phyloP scores from a whole-genome alignment of 2,888 invertebrate genomes.

The Hypsopygia costalis region DNA sequence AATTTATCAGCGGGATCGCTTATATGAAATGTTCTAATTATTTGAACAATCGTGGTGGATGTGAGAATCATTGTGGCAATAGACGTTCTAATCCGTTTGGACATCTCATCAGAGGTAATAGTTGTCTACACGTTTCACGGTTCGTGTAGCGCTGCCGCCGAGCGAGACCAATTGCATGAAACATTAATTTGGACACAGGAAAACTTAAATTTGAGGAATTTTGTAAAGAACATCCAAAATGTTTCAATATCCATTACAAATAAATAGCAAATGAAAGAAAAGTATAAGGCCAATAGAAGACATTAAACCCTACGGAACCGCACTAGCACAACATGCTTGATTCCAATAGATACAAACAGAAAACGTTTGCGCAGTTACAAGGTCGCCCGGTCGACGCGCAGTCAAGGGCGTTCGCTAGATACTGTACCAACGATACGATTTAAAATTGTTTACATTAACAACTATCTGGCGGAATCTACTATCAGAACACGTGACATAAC shows the following conservation, averaged over 20 bases:
- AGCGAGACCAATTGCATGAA: constrained; percentile 30
- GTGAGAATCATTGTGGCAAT: constrained; percentile 25
- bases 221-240: too few relatives aligned
- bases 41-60: constrained; percentile 32
- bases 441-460: constrained; percentile 41
- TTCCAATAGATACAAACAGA: constrained; percentile 62
- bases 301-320: constrained; percentile 4
- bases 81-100: constrained; percentile 19
- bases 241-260: too few relatives aligned
- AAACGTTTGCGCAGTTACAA: constrained; percentile 64
- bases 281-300: constrained; percentile 3
- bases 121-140: constrained; percentile 29
- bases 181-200: constrained; percentile 14
- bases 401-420: constrained; percentile 76
- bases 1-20: constrained; percentile 30
- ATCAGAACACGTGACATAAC: constrained; percentile 17
- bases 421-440: constrained; percentile 40
- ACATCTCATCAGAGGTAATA: constrained; percentile 20
- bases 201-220: too few relatives aligned
- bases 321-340: constrained; percentile 18
- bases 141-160: constrained; percentile 27
- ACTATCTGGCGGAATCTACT: constrained; percentile 19
- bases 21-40: constrained; percentile 50
- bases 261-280: too few relatives aligned
- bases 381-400: constrained; percentile 72